phyloP scores from a whole-genome alignment of 2,113 vertebrate species.

The Edolisoma coerulescens region DNA sequence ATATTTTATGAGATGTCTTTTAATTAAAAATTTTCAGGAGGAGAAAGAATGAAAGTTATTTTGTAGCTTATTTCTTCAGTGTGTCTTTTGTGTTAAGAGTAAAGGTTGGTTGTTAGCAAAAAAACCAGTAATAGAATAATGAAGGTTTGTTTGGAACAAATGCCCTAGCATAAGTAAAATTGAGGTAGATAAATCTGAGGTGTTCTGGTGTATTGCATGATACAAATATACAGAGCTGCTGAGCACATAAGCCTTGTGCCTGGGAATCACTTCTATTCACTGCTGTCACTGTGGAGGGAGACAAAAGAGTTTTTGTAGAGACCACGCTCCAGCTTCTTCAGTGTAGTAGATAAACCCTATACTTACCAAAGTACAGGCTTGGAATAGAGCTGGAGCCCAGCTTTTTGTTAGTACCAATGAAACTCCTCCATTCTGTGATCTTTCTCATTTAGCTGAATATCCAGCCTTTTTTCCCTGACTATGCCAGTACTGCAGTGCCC shows the following conservation, averaged over 20 bases:
- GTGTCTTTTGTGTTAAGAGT: not conserved
- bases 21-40: not conserved
- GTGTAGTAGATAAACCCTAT: not conserved
- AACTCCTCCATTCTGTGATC: not conserved
- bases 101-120: not conserved
- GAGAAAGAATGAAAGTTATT: not conserved
- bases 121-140: not conserved
- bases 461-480: not conserved
- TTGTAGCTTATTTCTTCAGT: not conserved
- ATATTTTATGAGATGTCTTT: constrained; percentile 8
- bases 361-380: not conserved
- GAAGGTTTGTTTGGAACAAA: not conserved
- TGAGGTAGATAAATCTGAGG: not conserved
- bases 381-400: not conserved
- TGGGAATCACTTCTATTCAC: not conserved
- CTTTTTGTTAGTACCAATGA: not conserved
- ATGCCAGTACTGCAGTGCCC: not conserved
- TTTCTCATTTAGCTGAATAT: not conserved
- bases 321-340: not conserved
- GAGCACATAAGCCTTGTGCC: not conserved
- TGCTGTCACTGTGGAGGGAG: not conserved
- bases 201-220: not conserved
- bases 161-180: not conserved
- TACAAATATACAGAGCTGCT: not conserved
- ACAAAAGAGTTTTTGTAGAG: not conserved